Evolutionary conservation across 2,113 vertebrate species (phyloP), one percentile per base, ranked within the genome.

Genomic region (Aix galericulata): DNA sequence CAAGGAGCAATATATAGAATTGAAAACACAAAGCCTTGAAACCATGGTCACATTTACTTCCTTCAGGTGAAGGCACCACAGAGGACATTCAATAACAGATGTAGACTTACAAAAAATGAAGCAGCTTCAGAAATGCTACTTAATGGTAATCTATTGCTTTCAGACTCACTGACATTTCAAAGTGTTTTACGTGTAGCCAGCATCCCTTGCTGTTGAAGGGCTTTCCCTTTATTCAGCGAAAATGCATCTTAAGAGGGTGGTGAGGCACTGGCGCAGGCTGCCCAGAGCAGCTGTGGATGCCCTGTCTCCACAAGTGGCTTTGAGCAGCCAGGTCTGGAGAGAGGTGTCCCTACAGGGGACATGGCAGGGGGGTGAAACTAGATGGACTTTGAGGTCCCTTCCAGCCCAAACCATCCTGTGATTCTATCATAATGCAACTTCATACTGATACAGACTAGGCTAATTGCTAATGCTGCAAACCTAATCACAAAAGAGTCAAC

Each of bases 31-130:
- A 66, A 81, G 34, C 3, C 56, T 26, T 32, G 25, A 74, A 69
- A 31, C 46, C 40, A 44, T 0, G 0, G 22, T 25, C n/a, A 13
- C 8, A 9, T n/a, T 42, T 38, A 36, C 6, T 27, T 13, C 32
- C 32, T 46, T 71, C 20, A 52, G 42, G 29, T 34, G 32, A 81
- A 59, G 74, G 27, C 17, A 63, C 3, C 2, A 3, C 8, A n/a
- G 29, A 71, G 23, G 53, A 2, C 38, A n/a, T 38, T 56, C 62
- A 81, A 3, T 16, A 72, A 31, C 26, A 77, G n/a, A 18, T 1
- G 7, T 31, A 89, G 13, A 8, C 63, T 27, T 27, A 14, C 20
- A 46, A 73, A 59, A 91, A 85, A 66, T 21, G 1, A 32, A 80
- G 46, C 27, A 80, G 13, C 34, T 86, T 59, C 36, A 52, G 12